phyloP scores from a whole-genome alignment of 53 echinoderm and acorn worm genomes.

The Henricia sp. region DNA sequence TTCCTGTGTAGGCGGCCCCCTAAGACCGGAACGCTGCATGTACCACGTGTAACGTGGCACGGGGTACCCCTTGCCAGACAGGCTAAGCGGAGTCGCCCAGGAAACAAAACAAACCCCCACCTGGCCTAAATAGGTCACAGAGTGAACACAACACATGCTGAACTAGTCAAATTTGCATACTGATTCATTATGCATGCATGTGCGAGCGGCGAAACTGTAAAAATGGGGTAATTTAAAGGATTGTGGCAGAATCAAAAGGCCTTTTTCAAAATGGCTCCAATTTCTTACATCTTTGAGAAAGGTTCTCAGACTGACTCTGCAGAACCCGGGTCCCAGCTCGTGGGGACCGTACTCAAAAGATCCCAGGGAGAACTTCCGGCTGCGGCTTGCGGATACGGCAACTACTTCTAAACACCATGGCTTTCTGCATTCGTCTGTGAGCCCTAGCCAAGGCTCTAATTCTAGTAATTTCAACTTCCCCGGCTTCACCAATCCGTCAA shows the following conservation, averaged over 20 bases:
- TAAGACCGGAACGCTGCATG: neutral
- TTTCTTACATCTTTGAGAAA: neutral
- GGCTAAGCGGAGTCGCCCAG: neutral
- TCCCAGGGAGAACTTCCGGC: slow-evolving; percentile 44
- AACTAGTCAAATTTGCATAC: neutral
- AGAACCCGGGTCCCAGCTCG: neutral
- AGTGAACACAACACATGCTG: neutral
- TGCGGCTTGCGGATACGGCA: slow-evolving; percentile 21
- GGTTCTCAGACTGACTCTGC: neutral
- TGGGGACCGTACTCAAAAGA: slow-evolving; percentile 2
- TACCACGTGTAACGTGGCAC: slow-evolving; percentile 50
- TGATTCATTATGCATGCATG: neutral
- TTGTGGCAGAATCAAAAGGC: neutral
- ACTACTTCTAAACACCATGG: slow-evolving; percentile 20
- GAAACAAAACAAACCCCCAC: neutral
- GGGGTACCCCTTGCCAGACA: slow-evolving; percentile 32
- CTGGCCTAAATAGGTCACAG: neutral
- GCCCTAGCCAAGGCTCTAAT: slow-evolving; percentile 20
- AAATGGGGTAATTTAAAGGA: slow-evolving; percentile 12
- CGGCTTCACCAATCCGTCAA: slow-evolving; percentile 2
- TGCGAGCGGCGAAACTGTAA: neutral
- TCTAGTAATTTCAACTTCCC: neutral
- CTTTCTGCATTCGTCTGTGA: slow-evolving; percentile 12
- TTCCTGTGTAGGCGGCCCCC: slow-evolving; percentile 30
- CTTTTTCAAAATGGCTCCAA: slow-evolving; percentile 46